Evolutionary conservation across 1,140 invertebrate genomes (phyloP), one percentile per base, ranked within the genome.

Genomic region (Leptinotarsa lineolata): DNA sequence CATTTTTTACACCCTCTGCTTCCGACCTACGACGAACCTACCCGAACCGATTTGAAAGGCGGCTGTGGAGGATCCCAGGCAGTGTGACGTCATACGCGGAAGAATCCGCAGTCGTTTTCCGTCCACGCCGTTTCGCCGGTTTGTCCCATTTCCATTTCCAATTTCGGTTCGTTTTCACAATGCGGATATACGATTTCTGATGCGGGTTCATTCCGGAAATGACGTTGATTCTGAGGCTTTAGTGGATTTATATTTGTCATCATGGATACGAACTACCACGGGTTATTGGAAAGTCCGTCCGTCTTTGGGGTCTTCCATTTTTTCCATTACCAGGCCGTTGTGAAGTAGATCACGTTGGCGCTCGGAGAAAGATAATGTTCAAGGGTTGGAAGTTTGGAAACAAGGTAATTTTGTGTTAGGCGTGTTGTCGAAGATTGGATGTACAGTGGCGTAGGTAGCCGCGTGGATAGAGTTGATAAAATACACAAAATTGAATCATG

Each of bases 41-140:
- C 68, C 65, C 75, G 75, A 72, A 74, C 72, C 71, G 75, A 72
- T 74, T 68, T 71, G 39, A 68, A 68, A 68, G 63, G 76, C 73
- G 69, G 77, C 76, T 77, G 76, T 76, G 77, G 79, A 78, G 79
- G 80, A 82, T 79, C 81, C 81, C 81, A 77, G 81, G 80, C 80
- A 82, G 81, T 82, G 77, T 82, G 81, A 82, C 81, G 81, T 82
- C 81, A 82, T 73, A 78, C 78, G 74, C 80, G 79, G 79, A 79
- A 80, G 78, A 76, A 77, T 70, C 74, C 70, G 74, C 75, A 72
- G 68, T 72, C 63, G 61, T 58, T 58, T 65, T 75, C 79, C 80
- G 77, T 80, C 78, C 80, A 69, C 58, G 68, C 68, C 68, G 68
- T 69, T 69, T 69, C 16, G 24, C 68, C 68, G 68, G 68, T 69